A percentile compares a stretch with the other conserved stretches of the same genome.
These are phyloP conservation scores for Hemicentrotus pulcherrimus DNA, from an alignment of 35 echinoderm and acorn worm genomes.

Conservation along the genomic window DNA sequence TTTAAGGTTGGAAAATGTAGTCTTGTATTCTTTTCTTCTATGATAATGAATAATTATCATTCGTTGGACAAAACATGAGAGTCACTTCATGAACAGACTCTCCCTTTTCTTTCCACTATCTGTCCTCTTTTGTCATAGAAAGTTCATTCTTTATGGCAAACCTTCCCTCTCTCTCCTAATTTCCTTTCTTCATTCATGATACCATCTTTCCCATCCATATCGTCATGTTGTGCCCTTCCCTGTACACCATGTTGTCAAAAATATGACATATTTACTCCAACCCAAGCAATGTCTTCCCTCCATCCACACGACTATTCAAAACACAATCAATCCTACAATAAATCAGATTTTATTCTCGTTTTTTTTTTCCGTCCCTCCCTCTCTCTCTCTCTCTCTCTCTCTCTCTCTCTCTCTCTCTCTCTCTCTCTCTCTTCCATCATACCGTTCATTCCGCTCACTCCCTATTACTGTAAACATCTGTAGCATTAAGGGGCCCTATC, in stretches of 20 bases:
- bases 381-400: background rate
- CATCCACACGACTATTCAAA: constrained; percentile 1
- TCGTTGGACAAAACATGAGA: too few species aligned
- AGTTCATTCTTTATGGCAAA: background rate
- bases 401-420: too few species aligned
- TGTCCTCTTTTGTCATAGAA: too few species aligned
- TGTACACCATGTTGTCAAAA: background rate
- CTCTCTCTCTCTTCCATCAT: too few species aligned
- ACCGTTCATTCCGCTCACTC: background rate
- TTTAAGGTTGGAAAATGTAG: background rate
- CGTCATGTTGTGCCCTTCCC: background rate
- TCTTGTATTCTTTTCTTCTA: too few species aligned
- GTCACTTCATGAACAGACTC: too few species aligned
- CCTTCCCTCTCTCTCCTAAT: background rate
- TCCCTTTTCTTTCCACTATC: too few species aligned
- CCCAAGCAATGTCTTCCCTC: background rate
- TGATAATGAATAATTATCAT: too few species aligned
- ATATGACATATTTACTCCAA: background rate
- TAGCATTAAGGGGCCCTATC: background rate
- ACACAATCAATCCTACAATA: background rate
- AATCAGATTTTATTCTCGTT: background rate
- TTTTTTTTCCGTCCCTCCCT: background rate
- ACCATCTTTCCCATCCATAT: background rate
- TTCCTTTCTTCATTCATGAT: background rate
- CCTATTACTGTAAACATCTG: background rate